Conservation (phyloP, 2,888 invertebrate species). For the Synanthedon andrenaeformis region DNA sequence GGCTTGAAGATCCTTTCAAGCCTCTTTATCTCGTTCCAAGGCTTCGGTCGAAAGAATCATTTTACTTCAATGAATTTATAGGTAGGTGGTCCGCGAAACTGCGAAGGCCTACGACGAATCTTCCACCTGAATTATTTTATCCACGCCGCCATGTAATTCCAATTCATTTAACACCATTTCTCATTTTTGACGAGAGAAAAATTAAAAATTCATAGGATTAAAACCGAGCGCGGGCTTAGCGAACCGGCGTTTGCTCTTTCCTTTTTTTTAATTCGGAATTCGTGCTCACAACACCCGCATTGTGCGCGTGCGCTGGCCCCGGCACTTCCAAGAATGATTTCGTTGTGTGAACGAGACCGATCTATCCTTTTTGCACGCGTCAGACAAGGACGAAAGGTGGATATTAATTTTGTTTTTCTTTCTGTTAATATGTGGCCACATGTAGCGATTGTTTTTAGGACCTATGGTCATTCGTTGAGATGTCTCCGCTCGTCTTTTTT, state of each 20-base stretch:
- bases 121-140: not conserved
- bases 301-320: slow-evolving; percentile 54
- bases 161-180: not conserved
- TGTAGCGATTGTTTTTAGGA: slow-evolving; percentile 68
- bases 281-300: slow-evolving; percentile 65
- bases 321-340: slow-evolving; percentile 66
- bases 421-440: slow-evolving; percentile 66
- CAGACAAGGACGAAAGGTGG: slow-evolving; percentile 22
- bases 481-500: slow-evolving; percentile 15
- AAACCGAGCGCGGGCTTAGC: not conserved
- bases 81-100: too few relatives aligned
- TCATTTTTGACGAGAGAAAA: not conserved
- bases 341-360: slow-evolving; percentile 36
- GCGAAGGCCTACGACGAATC: not conserved
- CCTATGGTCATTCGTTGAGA: slow-evolving; percentile 58
- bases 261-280: slow-evolving; percentile 46
- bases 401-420: slow-evolving; percentile 63
- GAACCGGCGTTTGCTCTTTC: slow-evolving; percentile 15
- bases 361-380: slow-evolving; percentile 7
- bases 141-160: not conserved
- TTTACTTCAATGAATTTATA: too few relatives aligned
- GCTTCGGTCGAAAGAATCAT: too few relatives aligned
- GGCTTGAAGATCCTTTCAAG: too few relatives aligned
- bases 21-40: too few relatives aligned
- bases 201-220: not conserved